Conservation (phyloP, 2,113 vertebrate species). For the Stegostoma tigrinum region DNA sequence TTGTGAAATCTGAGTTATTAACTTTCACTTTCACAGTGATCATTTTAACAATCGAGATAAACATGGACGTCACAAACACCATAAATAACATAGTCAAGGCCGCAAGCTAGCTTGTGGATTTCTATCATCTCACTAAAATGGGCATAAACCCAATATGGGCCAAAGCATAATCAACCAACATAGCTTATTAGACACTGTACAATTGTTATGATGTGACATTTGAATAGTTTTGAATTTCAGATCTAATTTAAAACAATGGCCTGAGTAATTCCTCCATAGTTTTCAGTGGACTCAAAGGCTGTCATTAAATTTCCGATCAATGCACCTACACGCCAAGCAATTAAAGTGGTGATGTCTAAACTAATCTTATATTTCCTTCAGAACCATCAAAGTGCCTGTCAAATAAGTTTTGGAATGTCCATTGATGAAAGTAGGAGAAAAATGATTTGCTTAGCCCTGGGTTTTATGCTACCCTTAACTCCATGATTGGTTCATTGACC, state of each 20-base stretch:
- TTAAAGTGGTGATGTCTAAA: not conserved
- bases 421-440: not conserved
- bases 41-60: not conserved
- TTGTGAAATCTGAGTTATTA: not conserved
- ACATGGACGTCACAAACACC: not conserved
- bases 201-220: not conserved
- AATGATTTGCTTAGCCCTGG: not conserved
- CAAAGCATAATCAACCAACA: not conserved
- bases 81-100: not conserved
- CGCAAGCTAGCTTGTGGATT: not conserved
- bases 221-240: not conserved
- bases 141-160: not conserved
- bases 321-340: not conserved
- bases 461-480: not conserved
- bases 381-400: not conserved
- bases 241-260: no score
- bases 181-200: not conserved
- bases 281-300: not conserved
- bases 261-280: not conserved
- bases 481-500: not conserved
- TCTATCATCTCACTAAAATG: not conserved
- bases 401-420: not conserved
- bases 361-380: not conserved
- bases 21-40: not conserved
- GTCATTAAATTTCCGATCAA: not conserved